Conservation (phyloP, 1,140 invertebrate genomes). For the Carposina sasakii region DNA sequence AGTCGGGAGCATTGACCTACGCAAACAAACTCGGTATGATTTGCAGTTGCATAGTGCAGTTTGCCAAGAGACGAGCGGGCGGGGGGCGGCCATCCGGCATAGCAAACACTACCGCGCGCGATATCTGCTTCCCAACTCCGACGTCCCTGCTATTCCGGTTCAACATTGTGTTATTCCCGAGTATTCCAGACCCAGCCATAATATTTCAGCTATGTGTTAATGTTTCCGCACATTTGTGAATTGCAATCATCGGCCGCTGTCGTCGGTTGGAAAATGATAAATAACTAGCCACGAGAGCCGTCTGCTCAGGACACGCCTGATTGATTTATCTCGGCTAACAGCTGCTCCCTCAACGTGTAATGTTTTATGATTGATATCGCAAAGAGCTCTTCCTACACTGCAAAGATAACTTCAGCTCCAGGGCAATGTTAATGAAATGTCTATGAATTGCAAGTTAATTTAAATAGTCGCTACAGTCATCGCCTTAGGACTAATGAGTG, state of each 20-base stretch:
- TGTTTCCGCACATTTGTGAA: slow-evolving; percentile 3
- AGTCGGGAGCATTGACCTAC: slow-evolving; percentile 61
- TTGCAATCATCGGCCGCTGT: slow-evolving; percentile 31
- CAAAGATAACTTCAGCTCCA: slow-evolving; percentile 11
- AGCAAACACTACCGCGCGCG: slow-evolving; percentile 37
- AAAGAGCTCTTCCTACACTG: slow-evolving; percentile 16
- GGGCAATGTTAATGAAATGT: slow-evolving; percentile 34
- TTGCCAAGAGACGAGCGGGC: slow-evolving; percentile 59
- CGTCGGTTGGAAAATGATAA: slow-evolving; percentile 41
- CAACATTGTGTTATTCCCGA: too few relatives aligned
- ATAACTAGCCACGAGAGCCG: slow-evolving; percentile 32
- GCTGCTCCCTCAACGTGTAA: slow-evolving; percentile 23
- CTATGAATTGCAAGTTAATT: slow-evolving; percentile 49
- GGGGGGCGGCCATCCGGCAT: slow-evolving; percentile 47
- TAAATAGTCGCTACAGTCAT: slow-evolving; percentile 43
- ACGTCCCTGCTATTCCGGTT: slow-evolving; percentile 33
- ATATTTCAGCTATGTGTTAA: slow-evolving; percentile 19
- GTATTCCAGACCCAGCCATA: slow-evolving; percentile 32
- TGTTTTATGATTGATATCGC: slow-evolving; percentile 39
- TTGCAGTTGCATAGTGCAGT: slow-evolving; percentile 64
- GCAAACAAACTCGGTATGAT: slow-evolving; percentile 66
- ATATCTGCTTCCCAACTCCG: slow-evolving; percentile 41
- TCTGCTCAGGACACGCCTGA: slow-evolving; percentile 40
- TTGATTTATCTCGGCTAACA: slow-evolving; percentile 45
- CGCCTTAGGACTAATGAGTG: slow-evolving; percentile 57